Evolutionary conservation across 2,888 invertebrate genomes (phyloP).

Genomic region (Chloroclystis v-ata): DNA sequence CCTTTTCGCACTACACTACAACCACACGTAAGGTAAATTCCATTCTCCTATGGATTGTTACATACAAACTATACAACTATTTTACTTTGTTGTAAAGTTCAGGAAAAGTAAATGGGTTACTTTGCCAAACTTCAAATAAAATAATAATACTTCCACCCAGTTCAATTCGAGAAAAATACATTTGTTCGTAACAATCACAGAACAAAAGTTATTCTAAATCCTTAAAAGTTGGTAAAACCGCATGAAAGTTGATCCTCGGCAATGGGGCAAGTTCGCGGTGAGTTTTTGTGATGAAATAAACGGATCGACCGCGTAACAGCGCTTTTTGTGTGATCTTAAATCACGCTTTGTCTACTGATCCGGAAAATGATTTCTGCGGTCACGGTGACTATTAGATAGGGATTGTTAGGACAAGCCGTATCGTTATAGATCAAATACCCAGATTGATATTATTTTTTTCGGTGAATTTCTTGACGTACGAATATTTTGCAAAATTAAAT

Average conservation of each 20-base stretch:
- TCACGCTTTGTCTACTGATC: constrained; percentile 17
- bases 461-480: too few relatives aligned
- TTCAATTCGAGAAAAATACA: constrained; percentile 11
- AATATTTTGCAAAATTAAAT: too few relatives aligned
- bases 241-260: constrained; percentile 20
- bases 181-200: constrained; percentile 15
- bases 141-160: background rate
- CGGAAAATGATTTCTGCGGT: constrained; percentile 14
- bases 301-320: constrained; percentile 14
- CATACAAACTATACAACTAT: background rate
- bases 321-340: constrained; percentile 15
- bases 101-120: too few relatives aligned
- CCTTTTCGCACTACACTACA: too few relatives aligned
- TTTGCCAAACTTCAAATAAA: background rate
- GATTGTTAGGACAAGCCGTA: too few relatives aligned
- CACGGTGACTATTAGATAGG: constrained; percentile 2
- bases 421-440: too few relatives aligned
- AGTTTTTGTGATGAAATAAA: constrained; percentile 18
- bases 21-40: too few relatives aligned
- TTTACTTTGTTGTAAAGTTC: too few relatives aligned
- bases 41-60: too few relatives aligned
- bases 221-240: constrained; percentile 12
- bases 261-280: constrained; percentile 18
- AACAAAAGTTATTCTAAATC: constrained; percentile 15
- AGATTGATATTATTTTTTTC: too few relatives aligned